Evolutionary conservation across 2,797 vertebrate species (phyloP).

Genomic region (Squalus acanthias): DNA sequence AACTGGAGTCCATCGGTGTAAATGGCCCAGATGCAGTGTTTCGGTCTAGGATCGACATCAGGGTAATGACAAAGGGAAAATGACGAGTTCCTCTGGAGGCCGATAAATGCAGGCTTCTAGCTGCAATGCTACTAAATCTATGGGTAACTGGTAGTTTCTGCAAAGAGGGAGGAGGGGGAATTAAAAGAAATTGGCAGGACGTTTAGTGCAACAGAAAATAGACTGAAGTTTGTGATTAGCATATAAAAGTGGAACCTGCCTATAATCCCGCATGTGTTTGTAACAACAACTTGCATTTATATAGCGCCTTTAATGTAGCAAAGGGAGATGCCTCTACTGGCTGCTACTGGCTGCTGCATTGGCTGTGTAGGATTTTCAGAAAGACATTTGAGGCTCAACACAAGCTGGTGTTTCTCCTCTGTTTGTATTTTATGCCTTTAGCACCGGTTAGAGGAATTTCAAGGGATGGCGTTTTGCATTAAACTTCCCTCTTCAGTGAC

Average conservation of each 20-base stretch:
- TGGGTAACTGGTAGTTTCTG: no score
- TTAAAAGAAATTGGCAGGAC: not conserved
- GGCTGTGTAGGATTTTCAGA: not conserved
- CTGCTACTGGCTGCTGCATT: not conserved
- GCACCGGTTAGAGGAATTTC: not conserved
- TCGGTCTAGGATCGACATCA: no score
- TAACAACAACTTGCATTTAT: no score
- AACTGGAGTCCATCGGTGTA: not conserved
- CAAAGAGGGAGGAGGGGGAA: not conserved
- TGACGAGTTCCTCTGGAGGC: not conserved
- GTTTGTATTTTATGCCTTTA: not conserved
- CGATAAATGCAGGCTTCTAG: not conserved
- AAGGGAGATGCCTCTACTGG: not conserved
- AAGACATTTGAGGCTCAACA: not conserved
- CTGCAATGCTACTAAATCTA: not conserved
- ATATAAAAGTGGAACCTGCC: not conserved
- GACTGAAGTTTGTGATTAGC: not conserved
- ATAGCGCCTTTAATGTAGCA: no score
- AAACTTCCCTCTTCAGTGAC: not conserved
- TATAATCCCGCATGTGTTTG: not conserved
- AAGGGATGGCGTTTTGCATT: not conserved
- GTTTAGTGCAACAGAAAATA: not conserved
- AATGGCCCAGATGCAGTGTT: no score
- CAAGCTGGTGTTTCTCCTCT: not conserved
- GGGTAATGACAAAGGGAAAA: not conserved